Evolutionary conservation across 1,140 invertebrate genomes (phyloP).

Genomic region (Aradophagus sp.): DNA sequence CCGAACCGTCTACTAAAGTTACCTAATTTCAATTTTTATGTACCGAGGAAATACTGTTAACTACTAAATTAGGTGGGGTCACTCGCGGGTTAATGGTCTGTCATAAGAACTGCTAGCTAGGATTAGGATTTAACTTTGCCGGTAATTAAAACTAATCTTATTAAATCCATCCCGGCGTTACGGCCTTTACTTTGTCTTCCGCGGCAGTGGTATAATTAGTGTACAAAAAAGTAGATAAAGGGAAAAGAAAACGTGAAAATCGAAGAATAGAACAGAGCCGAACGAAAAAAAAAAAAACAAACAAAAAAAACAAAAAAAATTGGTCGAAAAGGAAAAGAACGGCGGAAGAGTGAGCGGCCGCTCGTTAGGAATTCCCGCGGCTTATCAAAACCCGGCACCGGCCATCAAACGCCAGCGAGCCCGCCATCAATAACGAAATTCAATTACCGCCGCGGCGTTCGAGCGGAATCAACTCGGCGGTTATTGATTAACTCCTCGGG

Average conservation of each 20-base stretch:
- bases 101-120: constrained; percentile 18
- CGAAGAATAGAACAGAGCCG: too few species aligned
- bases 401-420: too few species aligned
- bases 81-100: constrained; percentile 41
- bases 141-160: constrained; percentile 37
- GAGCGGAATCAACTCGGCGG: constrained; percentile 5
- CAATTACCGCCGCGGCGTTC: constrained; percentile 7
- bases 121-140: constrained; percentile 34
- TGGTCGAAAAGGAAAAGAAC: too few species aligned
- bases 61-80: constrained; percentile 37
- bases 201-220: constrained; percentile 5
- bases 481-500: constrained; percentile 38
- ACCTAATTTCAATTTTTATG: constrained; percentile 29
- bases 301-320: too few species aligned
- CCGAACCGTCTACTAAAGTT: constrained; percentile 1
- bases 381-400: too few species aligned
- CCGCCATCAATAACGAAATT: constrained; percentile 31
- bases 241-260: too few species aligned
- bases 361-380: too few species aligned
- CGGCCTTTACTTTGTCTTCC: constrained; percentile 14
- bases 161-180: constrained; percentile 12
- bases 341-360: too few species aligned
- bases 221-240: neutral
- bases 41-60: constrained; percentile 29
- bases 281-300: too few species aligned